Evolutionary conservation across 2,797 vertebrate species (phyloP).

Genomic region (Sebastes oblongus): DNA sequence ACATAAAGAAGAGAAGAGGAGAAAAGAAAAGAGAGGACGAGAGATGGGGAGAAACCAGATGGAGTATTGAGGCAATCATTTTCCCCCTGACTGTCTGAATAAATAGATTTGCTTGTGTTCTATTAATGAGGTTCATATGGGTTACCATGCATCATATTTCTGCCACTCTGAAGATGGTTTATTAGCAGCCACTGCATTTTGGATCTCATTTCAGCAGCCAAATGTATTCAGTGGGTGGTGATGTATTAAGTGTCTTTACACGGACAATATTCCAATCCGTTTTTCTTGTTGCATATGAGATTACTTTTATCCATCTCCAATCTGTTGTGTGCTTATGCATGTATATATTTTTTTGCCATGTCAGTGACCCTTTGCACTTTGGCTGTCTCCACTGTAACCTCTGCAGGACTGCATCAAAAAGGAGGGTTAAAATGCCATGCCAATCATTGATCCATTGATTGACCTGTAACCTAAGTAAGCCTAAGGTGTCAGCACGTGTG

Average conservation of each 20-base stretch:
- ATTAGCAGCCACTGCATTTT: constrained; percentile 68
- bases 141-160: constrained; percentile 76
- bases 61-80: constrained; percentile 69
- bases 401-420: constrained; percentile 27
- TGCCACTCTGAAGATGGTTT: constrained; percentile 72
- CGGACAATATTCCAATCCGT: constrained; percentile 51
- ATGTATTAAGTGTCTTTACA: constrained; percentile 67
- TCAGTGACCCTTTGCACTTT: constrained; percentile 26
- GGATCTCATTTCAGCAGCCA: constrained; percentile 72
- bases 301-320: constrained; percentile 18
- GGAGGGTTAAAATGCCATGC: constrained; percentile 26
- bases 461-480: constrained; percentile 18
- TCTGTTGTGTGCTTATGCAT: not conserved
- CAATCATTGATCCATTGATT: constrained; percentile 56
- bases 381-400: constrained; percentile 25
- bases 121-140: constrained; percentile 79
- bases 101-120: constrained; percentile 79
- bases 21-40: constrained; percentile 1
- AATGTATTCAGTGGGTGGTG: constrained; percentile 66
- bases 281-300: constrained; percentile 42
- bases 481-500: not conserved
- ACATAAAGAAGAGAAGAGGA: constrained; percentile 17
- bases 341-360: not conserved
- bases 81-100: constrained; percentile 74
- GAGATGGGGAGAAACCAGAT: constrained; percentile 48